A percentile compares a stretch with the other conserved stretches of the same genome.
These are phyloP conservation scores for Aurelia aurita complex sp. Pacific DNA, from an alignment of 30 jellyfish, hydroid and myxozoan genomes.

Conservation along the genomic window DNA sequence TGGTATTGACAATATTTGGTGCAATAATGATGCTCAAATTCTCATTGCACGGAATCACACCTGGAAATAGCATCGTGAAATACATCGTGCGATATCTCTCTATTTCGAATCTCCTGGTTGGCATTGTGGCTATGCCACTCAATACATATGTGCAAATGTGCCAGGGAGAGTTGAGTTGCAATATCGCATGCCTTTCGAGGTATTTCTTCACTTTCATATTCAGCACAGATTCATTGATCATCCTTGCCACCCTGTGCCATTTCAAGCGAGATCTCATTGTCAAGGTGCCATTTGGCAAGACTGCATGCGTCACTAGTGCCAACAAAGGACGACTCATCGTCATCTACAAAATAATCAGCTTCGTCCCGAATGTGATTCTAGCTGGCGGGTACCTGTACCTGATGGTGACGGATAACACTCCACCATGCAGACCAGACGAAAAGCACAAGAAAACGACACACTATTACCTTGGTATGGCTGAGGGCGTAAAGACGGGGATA, in stretches of 20 bases:
- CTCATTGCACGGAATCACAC: constrained; percentile 45
- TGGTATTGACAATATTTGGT: constrained; percentile 33
- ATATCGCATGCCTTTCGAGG: constrained; percentile 68
- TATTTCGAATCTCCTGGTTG: constrained; percentile 43
- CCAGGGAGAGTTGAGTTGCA: constrained; percentile 23
- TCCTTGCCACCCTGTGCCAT: constrained; percentile 55
- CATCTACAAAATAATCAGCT: constrained; percentile 18
- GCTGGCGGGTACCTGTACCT: constrained; percentile 50
- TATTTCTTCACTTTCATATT: constrained; percentile 60
- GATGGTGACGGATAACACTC: constrained; percentile 28
- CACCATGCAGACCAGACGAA: constrained; percentile 71
- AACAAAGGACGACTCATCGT: constrained; percentile 13
- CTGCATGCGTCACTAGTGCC: constrained; percentile 29
- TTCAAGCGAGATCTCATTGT: constrained; percentile 61
- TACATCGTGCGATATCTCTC: constrained; percentile 48
- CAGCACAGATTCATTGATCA: constrained; percentile 45
- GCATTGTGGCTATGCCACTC: constrained; percentile 60
- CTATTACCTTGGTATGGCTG: constrained; percentile 68
- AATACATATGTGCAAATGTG: constrained; percentile 48
- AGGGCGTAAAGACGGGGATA: constrained; percentile 56
- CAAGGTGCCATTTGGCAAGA: constrained; percentile 70
- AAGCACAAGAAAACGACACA: constrained; percentile 49
- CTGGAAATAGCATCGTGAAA: constrained; percentile 32
- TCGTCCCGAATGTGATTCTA: constrained; percentile 53
- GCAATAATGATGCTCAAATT: constrained; percentile 40